Evolutionary conservation across 2,113 vertebrate genomes (phyloP).

Genomic region (Silurus glanis): DNA sequence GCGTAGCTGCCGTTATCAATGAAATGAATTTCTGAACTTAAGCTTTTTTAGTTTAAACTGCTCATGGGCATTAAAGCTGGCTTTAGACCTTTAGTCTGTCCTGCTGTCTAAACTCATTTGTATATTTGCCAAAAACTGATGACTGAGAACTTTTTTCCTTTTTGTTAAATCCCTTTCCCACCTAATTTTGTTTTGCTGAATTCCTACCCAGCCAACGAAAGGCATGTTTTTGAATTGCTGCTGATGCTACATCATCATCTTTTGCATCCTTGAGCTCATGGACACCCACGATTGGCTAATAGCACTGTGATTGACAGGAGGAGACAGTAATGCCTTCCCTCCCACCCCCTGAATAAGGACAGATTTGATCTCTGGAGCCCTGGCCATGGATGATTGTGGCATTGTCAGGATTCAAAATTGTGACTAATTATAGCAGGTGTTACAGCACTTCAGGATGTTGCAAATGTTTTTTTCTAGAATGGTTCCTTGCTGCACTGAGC

Average conservation of each 20-base stretch:
- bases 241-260: background rate
- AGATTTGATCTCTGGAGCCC: background rate
- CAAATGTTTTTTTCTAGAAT: background rate
- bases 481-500: background rate
- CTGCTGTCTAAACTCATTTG: background rate
- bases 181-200: background rate
- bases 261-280: background rate
- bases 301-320: background rate
- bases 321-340: background rate
- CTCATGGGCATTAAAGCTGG: background rate
- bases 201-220: background rate
- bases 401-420: background rate
- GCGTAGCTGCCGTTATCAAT: background rate
- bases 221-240: background rate
- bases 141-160: no score
- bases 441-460: background rate
- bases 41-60: background rate
- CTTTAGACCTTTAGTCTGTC: no score
- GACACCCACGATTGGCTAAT: background rate
- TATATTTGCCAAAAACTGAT: background rate
- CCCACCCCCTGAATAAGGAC: background rate
- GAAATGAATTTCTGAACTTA: background rate
- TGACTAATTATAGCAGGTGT: slow-evolving; percentile 4
- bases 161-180: no score
- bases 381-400: background rate